Conservation (phyloP, 2,797 vertebrate genomes). For the Cirrhinus mrigala region DNA sequence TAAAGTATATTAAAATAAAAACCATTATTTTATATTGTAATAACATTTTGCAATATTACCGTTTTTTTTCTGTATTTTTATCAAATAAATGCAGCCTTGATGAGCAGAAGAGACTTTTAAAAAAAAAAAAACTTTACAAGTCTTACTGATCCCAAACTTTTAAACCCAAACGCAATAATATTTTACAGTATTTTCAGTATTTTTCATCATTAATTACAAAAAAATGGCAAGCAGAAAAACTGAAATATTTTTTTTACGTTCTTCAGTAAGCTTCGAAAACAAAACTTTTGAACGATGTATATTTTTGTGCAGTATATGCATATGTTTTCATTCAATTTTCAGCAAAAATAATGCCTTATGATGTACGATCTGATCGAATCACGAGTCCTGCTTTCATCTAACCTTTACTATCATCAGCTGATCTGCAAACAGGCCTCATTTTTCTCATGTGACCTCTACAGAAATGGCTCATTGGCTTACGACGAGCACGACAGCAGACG, state of each 20-base stretch:
- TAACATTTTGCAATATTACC: not conserved
- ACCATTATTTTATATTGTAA: not conserved
- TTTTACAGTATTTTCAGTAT: no score
- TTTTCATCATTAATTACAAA: no score
- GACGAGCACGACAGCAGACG: not conserved
- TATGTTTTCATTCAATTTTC: not conserved
- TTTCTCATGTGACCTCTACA: not conserved
- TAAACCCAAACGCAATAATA: no score
- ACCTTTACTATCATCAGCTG: not conserved
- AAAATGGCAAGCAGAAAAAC: no score
- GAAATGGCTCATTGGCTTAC: slow-evolving; percentile 15
- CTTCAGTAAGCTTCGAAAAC: no score
- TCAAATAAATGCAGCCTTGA: not conserved
- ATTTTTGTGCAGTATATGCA: not conserved
- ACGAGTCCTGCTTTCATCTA: not conserved
- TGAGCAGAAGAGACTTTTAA: not conserved
- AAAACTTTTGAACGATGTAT: not conserved
- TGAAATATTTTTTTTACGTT: no score
- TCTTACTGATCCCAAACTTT: not conserved
- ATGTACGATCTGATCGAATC: not conserved
- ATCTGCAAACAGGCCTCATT: not conserved
- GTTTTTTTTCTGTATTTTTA: not conserved
- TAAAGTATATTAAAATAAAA: not conserved
- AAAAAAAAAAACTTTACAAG: not conserved
- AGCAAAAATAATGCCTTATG: not conserved